Base-by-base conservation (phyloP, 2,113 vertebrate genomes). In the Ramphastos sulfuratus region DNA sequence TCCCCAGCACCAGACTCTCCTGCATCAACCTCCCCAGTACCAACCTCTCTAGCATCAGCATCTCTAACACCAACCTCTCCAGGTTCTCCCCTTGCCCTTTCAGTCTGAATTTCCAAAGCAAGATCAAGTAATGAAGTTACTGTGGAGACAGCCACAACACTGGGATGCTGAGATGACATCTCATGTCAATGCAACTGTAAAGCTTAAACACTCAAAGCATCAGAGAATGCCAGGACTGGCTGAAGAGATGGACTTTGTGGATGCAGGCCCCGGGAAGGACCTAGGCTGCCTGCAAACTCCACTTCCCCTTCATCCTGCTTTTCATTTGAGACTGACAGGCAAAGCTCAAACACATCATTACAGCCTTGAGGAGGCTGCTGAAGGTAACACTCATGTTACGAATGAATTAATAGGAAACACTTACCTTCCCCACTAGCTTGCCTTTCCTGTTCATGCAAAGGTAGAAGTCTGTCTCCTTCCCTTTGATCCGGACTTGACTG, bases 401-500 rank as follows among this genome's bases (percentile, higher is more conserved):
- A 85, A 82, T 24, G 39, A 93, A 89, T 74, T 46, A 89, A 94
- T 65, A 61, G 87, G 85, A 94, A 81, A 77, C 94, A 98, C 98
- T 98, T 97, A 98, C 98, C 98, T 98, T 98, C 64, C 98, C 98
- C 93, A 99, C 97, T 30, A 99, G 98, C 95, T 99, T 99, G 92
- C 98, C 98, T 95, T 98, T 98, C 87, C 97, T 98, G 96, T 98
- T 99, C 98, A 99, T 99, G 90, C 98, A 99, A 96, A 99, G 97
- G 97, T 99, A 99, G 97, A 98, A 98, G 81, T 98, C 98, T 48
- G 98, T 98, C 97, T 98, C 98, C 92, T 98, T 98, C 93, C 98
- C 98, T 96, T 98, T 98, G 97, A 99, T 98, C 97, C 98, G 98
- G 97, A 99, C 98, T 97, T 99, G 98, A 96, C 98, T 98, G 90